Conservation (phyloP, 1,140 invertebrate species). For the Panagrolaimus sp. region DNA sequence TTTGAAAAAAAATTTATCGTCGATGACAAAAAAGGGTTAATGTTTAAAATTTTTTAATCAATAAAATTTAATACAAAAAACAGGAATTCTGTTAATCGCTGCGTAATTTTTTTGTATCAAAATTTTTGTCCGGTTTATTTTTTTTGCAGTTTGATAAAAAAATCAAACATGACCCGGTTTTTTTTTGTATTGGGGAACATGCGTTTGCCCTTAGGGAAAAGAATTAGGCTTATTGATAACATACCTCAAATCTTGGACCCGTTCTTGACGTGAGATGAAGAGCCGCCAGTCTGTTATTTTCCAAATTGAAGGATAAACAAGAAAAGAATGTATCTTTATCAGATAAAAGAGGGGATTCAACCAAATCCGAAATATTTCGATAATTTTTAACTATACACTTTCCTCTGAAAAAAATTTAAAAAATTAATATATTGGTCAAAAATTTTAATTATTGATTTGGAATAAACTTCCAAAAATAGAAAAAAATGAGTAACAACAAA, state of each 20-base stretch:
- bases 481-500: background rate
- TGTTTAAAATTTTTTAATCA: too few species aligned
- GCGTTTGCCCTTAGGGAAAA: too few species aligned
- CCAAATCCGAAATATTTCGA: conserved; percentile 24
- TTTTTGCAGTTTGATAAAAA: too few species aligned
- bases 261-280: conserved; percentile 90
- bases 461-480: background rate
- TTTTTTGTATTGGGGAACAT: too few species aligned
- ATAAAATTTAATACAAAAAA: too few species aligned
- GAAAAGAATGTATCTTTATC: conserved; percentile 63
- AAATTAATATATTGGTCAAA: background rate
- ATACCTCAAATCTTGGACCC: conserved; percentile 62
- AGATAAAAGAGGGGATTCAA: conserved; percentile 8
- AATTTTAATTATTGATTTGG: background rate
- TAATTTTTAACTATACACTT: conserved; percentile 49
- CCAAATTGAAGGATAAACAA: conserved; percentile 66
- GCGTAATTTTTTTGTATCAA: too few species aligned
- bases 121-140: too few species aligned
- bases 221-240: too few species aligned
- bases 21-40: too few species aligned
- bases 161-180: too few species aligned
- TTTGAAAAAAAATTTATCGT: too few species aligned
- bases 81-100: too few species aligned
- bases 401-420: conserved; percentile 44
- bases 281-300: conserved; percentile 69